Evolutionary conservation across 1,140 invertebrate species (phyloP).

Genomic region (Lordiphosa mommai): DNA sequence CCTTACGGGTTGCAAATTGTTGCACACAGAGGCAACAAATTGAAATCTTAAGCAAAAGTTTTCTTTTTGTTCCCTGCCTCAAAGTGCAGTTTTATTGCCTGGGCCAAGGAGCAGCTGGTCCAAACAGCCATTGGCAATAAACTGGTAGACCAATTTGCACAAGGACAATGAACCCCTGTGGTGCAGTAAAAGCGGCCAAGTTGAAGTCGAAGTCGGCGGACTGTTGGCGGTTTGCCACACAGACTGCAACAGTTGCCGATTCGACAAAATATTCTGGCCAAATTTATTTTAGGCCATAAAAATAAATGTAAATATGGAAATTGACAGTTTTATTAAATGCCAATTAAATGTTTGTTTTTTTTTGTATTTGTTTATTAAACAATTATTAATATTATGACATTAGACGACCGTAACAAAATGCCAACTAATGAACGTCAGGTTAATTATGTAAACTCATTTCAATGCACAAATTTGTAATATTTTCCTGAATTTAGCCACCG

Average conservation of each 20-base stretch:
- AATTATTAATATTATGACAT: slow-evolving; percentile 39
- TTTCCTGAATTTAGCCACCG: slow-evolving; percentile 20
- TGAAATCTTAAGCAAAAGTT: slow-evolving; percentile 75
- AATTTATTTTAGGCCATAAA: slow-evolving; percentile 11
- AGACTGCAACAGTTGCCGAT: slow-evolving; percentile 52
- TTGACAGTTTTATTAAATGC: too few relatives aligned
- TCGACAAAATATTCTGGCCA: too few relatives aligned
- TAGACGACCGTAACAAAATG: slow-evolving; percentile 26
- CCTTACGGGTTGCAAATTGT: slow-evolving; percentile 65
- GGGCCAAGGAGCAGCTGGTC: slow-evolving; percentile 36
- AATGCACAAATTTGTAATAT: slow-evolving; percentile 22
- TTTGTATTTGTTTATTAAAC: not conserved
- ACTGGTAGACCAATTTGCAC: slow-evolving; percentile 72
- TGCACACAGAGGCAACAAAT: slow-evolving; percentile 65
- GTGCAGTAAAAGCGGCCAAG: slow-evolving; percentile 51
- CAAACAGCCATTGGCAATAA: slow-evolving; percentile 55
- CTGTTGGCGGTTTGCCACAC: slow-evolving; percentile 65
- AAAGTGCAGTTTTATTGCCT: slow-evolving; percentile 74
- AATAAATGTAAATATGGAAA: too few relatives aligned
- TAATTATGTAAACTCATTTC: slow-evolving; percentile 56
- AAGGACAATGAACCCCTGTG: slow-evolving; percentile 76
- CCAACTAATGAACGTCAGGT: slow-evolving; percentile 55
- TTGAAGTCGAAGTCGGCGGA: slow-evolving; percentile 7
- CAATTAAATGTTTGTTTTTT: too few relatives aligned
- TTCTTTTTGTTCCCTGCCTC: slow-evolving; percentile 31